Evolutionary conservation across 2,888 invertebrate species (phyloP), one percentile per base, ranked within the genome.

Genomic region (Lasiommata megera): DNA sequence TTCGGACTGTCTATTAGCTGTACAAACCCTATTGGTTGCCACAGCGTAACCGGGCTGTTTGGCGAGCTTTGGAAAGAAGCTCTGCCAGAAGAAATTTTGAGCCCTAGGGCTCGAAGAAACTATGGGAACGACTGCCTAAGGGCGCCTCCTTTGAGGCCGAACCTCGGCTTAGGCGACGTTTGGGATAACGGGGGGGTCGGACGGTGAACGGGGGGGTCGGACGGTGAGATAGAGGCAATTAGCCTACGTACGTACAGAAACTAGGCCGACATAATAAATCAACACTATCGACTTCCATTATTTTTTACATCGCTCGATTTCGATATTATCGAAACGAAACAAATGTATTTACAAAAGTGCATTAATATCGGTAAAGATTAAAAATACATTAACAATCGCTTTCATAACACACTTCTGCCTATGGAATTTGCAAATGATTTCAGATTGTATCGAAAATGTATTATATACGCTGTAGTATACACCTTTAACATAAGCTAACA

Each of bases 361-460:
- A 48, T n/a, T 48, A 55, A 52, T 43, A 61, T 47, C 43, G 17
- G 7, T 18, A 31, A 56, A 60, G 60, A 62, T 60, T 46, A 60
- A 46, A 60, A 62, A 60, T 9, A 54, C 62, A 62, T 62, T 62
- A 60, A 57, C 34, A 41, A 56, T 28, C 47, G 36, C 34, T 46
- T 47, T 41, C 34, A 57, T 16, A 17, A 56, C 29, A 7, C 0
- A n/a, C 6, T 23, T 0, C 6, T 12, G 1, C 2, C n/a, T n/a
- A 36, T 11, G 12, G n/a, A 11, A 12, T n/a, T 3, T 36, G n/a
- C 36, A 34, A 34, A 34, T 34, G 34, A n/a, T n/a, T 36, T 36
- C 12, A 36, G n/a, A 36, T 12, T 2, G 12, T 12, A 1, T 36
- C 12, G 18, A 23, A n/a, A 50, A 38, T 37, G 18, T 1, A 16